Conservation (phyloP, 2,888 invertebrate species). For the Zelleria hepariella region DNA sequence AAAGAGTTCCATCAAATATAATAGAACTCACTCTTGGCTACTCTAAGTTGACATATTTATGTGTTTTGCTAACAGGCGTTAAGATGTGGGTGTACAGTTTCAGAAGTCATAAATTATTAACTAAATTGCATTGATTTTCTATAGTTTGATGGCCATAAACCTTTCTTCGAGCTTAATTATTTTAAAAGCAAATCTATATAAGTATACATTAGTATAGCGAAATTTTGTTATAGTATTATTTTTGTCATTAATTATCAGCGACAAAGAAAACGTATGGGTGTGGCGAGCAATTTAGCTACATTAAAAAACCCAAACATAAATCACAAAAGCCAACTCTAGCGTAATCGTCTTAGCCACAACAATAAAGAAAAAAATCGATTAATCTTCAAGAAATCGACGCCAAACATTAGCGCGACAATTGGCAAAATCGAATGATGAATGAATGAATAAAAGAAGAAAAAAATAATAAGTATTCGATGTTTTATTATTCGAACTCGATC, state of each 20-base stretch:
- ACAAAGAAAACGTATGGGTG: slow-evolving; percentile 39
- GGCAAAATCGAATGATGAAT: slow-evolving; percentile 11
- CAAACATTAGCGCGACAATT: slow-evolving; percentile 22
- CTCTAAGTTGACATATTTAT: slow-evolving; percentile 49
- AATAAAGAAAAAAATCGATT: slow-evolving; percentile 41
- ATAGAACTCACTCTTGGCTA: slow-evolving; percentile 19
- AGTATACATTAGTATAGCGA: too few relatives aligned
- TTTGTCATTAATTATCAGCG: background rate
- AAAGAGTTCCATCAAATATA: background rate
- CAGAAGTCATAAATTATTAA: slow-evolving; percentile 9
- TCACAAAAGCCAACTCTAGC: slow-evolving; percentile 33
- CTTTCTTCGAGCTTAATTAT: background rate
- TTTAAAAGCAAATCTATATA: background rate
- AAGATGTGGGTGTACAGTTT: slow-evolving; percentile 35
- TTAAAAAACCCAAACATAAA: slow-evolving; percentile 20
- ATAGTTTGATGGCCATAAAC: too few relatives aligned
- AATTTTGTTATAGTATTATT: background rate
- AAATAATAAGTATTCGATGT: slow-evolving; percentile 32
- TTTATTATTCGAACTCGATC: slow-evolving; percentile 20
- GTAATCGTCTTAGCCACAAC: slow-evolving; percentile 45
- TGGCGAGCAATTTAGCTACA: slow-evolving; percentile 21
- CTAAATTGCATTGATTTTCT: background rate
- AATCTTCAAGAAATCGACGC: slow-evolving; percentile 27
- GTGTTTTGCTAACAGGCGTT: slow-evolving; percentile 38
- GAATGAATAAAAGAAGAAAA: slow-evolving; percentile 24